Base-by-base conservation (phyloP, 2,797 vertebrate genomes). In the Cryptoprocta ferox region DNA sequence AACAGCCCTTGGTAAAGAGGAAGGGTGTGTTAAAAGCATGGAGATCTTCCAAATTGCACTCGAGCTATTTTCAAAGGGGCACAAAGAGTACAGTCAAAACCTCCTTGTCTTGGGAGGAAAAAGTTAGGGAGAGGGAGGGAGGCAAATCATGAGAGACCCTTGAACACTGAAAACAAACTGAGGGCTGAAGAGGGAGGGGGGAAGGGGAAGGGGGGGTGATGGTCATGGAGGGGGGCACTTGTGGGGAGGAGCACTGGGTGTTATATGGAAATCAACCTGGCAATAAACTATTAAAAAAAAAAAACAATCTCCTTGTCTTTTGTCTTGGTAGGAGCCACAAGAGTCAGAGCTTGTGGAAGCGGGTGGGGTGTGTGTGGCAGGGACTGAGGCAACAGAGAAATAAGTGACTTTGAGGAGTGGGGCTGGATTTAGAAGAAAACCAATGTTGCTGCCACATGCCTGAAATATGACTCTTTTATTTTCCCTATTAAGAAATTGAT, bases 401-500 rank as follows among this genome's bases (percentile, higher is more conserved):
- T 16, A 68, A 37, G 24, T 42, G 39, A 91, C 28, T 71, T 35
- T 26, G 71, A 86, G 50, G 37, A 89, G 13, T 45, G 39, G 21
- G 26, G 21, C 19, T 70, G 65, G n/a, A 66, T 18, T 82, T 45
- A 80, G 68, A 94, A 94, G 42, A 85, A 94, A 94, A 71, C 28
- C 37, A 78, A 91, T 16, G 70, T n/a, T 88, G 65, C 68, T 71
- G 73, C 63, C 81, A 61, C 84, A 76, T 21, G 12, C 56, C n/a
- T 86, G 21, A 32, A 86, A 70, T 66, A 42, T 12, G 63, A 86
- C n/a, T 76, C 56, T 93, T 70, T 65, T 30, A 39, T 59, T 94
- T 94, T 88, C 65, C 65, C 53, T 87, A 70, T 63, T 85, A 89
- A 73, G 61, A 53, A 95, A 89, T 6, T 70, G 39, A 86, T 45